Percentiles rank a stretch among this genome's conserved stretches.
Conservation (phyloP, 1,140 invertebrate species). For the Zaprionus kolodkinae region DNA sequence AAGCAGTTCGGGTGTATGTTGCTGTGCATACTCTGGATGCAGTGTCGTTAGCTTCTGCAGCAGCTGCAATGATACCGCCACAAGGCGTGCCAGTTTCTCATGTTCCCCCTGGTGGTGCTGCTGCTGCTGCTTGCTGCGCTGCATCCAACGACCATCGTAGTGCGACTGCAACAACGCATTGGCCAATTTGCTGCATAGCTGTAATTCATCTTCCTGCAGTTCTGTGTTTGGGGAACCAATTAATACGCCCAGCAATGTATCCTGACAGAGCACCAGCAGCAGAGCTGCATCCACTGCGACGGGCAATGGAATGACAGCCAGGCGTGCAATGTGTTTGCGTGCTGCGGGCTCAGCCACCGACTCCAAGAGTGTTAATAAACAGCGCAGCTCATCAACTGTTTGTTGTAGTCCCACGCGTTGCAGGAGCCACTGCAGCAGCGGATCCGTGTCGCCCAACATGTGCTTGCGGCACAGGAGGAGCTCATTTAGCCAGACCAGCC, state of each 20-base stretch:
- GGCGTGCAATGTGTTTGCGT: slow-evolving; percentile 1
- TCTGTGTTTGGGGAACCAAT: not conserved
- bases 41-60: slow-evolving; percentile 48
- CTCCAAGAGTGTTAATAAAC: slow-evolving; percentile 50
- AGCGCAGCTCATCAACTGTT: slow-evolving; percentile 10
- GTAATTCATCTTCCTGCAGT: slow-evolving; percentile 4
- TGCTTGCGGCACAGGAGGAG: slow-evolving; percentile 32
- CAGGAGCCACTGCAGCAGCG: slow-evolving; percentile 48
- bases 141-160: slow-evolving; percentile 52
- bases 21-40: slow-evolving; percentile 30
- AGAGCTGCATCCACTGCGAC: slow-evolving; percentile 31
- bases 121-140: not conserved
- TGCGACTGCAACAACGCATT: slow-evolving; percentile 40
- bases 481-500: slow-evolving; percentile 57
- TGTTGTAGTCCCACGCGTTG: not conserved
- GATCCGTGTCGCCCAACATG: slow-evolving; percentile 21
- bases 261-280: slow-evolving; percentile 58
- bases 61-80: slow-evolving; percentile 53
- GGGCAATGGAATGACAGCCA: slow-evolving; percentile 26
- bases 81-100: slow-evolving; percentile 32
- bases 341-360: slow-evolving; percentile 7
- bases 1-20: slow-evolving; percentile 85
- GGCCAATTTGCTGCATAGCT: slow-evolving; percentile 20
- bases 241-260: slow-evolving; percentile 30
- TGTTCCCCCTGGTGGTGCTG: not conserved